Percentiles rank a stretch among this genome's conserved stretches.
phyloP scores from a whole-genome alignment of 2,888 invertebrate species.

The Tachina grossa region DNA sequence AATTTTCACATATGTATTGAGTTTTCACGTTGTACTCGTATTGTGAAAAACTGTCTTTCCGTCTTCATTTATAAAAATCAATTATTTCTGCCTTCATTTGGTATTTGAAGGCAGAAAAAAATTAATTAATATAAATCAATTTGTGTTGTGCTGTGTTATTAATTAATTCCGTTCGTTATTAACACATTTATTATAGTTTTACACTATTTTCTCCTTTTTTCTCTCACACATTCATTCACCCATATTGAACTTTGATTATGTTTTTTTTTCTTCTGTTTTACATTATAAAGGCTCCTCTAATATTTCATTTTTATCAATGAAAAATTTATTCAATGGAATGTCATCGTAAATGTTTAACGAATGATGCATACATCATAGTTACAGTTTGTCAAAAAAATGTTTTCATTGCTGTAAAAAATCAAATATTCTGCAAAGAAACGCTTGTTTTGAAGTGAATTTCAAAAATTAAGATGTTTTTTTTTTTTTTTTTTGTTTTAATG shows the following conservation, averaged over 20 bases:
- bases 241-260: slow-evolving; percentile 40
- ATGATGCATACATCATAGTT: neutral
- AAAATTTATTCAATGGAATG: slow-evolving; percentile 42
- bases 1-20: slow-evolving; percentile 34
- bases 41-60: slow-evolving; percentile 1
- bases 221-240: neutral
- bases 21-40: slow-evolving; percentile 11
- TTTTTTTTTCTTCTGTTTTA: neutral
- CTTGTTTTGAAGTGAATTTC: too few species aligned
- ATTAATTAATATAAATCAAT: slow-evolving; percentile 46
- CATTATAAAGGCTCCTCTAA: neutral
- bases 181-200: slow-evolving; percentile 43
- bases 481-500: too few species aligned
- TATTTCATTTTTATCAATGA: slow-evolving; percentile 41
- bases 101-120: slow-evolving; percentile 30
- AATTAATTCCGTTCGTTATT: slow-evolving; percentile 46
- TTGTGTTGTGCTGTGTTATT: slow-evolving; percentile 25
- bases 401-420: too few species aligned
- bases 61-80: neutral
- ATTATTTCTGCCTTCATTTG: neutral
- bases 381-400: too few species aligned
- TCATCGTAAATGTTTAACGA: slow-evolving; percentile 30
- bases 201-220: neutral
- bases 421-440: too few species aligned
- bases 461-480: too few species aligned